A percentile compares a stretch with the other conserved stretches of the same genome.
These are phyloP conservation scores for Knipowitschia caucasica DNA, from an alignment of 2,797 vertebrate species.

Conservation along the genomic window DNA sequence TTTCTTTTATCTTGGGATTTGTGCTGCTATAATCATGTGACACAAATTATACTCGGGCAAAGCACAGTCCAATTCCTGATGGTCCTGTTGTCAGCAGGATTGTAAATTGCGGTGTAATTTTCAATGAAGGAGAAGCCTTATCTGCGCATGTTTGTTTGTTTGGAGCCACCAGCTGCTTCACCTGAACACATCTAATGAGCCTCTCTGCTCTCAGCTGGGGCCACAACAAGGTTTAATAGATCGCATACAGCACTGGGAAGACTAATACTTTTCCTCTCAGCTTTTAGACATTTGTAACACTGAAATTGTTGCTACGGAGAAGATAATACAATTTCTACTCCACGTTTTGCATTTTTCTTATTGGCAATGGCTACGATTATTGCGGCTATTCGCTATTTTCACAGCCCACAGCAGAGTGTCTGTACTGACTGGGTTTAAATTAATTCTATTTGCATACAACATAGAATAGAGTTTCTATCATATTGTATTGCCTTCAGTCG, in stretches of 20 bases:
- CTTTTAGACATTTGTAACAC: neutral
- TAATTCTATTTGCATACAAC: no score
- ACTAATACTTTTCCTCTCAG: neutral
- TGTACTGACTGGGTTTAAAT: no score
- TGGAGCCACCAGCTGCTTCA: neutral
- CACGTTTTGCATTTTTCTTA: neutral
- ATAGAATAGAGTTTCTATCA: no score
- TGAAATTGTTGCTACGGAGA: neutral
- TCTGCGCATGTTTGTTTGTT: neutral
- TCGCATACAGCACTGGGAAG: neutral
- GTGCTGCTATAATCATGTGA: neutral
- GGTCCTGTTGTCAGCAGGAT: neutral
- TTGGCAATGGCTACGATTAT: no score
- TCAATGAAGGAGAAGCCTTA: neutral
- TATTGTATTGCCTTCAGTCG: no score
- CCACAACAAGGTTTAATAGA: constrained; percentile 3
- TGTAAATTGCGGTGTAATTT: constrained; percentile 1
- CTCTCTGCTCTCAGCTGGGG: neutral
- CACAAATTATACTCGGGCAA: neutral
- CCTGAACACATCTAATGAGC: neutral
- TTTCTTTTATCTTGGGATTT: neutral
- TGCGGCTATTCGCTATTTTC: no score
- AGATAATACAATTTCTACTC: neutral
- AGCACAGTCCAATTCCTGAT: neutral
- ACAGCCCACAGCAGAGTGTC: no score